A percentile compares a stretch with the other conserved stretches of the same genome.
These are phyloP conservation scores for Galerucella nymphaeae DNA, from an alignment of 2,888 invertebrate genomes.

Conservation along the genomic window DNA sequence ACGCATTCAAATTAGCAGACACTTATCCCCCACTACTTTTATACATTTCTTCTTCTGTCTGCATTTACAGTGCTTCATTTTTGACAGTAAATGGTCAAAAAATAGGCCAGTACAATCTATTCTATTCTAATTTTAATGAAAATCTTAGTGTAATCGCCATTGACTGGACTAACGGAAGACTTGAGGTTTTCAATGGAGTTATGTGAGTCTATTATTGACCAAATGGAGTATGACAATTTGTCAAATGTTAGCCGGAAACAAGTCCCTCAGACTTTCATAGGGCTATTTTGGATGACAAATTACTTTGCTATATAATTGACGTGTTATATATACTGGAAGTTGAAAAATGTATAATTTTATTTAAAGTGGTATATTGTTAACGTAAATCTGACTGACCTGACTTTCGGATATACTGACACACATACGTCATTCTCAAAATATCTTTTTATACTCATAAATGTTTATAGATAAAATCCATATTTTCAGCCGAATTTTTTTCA, in stretches of 20 bases:
- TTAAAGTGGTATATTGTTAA: too few species aligned
- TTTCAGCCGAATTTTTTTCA: too few species aligned
- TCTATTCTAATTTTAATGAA: too few species aligned
- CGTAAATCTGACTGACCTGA: too few species aligned
- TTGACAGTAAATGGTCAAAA: not conserved
- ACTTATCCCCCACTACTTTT: slow-evolving; percentile 13
- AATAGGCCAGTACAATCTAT: not conserved
- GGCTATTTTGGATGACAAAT: slow-evolving; percentile 6
- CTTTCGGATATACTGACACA: too few species aligned
- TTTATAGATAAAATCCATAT: too few species aligned
- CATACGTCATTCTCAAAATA: too few species aligned
- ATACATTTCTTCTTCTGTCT: slow-evolving; percentile 14
- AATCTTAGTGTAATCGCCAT: too few species aligned
- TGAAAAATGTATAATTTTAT: too few species aligned
- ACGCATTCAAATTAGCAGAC: slow-evolving; percentile 36
- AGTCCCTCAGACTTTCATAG: not conserved
- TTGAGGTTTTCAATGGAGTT: not conserved
- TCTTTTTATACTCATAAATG: too few species aligned
- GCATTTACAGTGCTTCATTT: slow-evolving; percentile 7
- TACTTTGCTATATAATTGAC: not conserved
- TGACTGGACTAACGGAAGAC: not conserved
- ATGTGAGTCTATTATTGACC: slow-evolving; percentile 2
- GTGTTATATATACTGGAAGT: not conserved
- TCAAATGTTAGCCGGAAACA: slow-evolving; percentile 1
- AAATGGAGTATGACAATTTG: not conserved